Conservation (phyloP, 2,113 vertebrate species). For the Eurypyga helias region DNA sequence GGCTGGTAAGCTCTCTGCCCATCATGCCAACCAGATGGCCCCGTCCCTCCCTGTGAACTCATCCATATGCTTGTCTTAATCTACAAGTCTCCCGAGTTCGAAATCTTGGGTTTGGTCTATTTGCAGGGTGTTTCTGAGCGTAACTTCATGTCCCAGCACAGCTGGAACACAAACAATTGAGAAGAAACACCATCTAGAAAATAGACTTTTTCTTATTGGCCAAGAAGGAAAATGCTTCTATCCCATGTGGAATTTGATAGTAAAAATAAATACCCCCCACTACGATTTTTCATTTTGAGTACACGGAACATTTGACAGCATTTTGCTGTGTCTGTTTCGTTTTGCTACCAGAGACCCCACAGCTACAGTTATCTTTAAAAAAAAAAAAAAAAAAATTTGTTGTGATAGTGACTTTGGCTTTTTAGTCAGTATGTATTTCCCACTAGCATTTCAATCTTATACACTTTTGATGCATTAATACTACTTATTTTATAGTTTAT, state of each 20-base stretch:
- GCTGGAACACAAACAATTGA: neutral
- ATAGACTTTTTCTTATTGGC: neutral
- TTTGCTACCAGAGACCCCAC: neutral
- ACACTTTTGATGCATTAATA: neutral
- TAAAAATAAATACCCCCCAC: neutral
- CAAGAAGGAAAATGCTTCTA: neutral
- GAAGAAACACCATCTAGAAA: neutral
- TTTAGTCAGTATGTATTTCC: neutral
- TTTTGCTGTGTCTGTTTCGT: neutral
- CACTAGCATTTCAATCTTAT: neutral
- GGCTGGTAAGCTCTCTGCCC: neutral
- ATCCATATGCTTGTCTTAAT: neutral
- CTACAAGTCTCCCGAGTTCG: neutral
- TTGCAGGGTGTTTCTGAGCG: neutral
- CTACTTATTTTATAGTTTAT: neutral
- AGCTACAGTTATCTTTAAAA: neutral
- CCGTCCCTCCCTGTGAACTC: neutral
- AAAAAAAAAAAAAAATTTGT: too few species aligned
- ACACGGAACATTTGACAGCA: neutral
- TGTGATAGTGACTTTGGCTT: neutral
- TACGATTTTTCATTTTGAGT: neutral
- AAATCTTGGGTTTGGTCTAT: neutral
- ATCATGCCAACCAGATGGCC: neutral
- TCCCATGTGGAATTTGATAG: neutral
- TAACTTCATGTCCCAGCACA: neutral